These are phyloP conservation scores for Gulo gulo DNA, from an alignment of 2,113 vertebrate genomes.

Conservation along the genomic window DNA sequence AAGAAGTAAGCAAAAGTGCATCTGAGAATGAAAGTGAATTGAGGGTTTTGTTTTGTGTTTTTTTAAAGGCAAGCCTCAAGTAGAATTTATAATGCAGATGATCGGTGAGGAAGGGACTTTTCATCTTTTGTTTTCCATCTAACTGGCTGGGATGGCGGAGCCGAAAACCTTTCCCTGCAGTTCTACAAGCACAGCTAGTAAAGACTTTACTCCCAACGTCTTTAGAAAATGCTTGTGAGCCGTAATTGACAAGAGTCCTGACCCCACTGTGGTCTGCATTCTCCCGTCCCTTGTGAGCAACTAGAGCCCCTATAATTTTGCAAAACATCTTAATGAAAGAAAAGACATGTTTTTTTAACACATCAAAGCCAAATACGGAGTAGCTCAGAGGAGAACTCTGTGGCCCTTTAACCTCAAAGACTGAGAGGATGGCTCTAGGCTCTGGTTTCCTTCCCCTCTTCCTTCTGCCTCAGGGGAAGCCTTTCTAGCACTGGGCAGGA, in stretches of 20 bases:
- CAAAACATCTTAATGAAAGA: conserved; percentile 31
- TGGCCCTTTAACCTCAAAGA: not conserved
- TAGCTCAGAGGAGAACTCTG: not conserved
- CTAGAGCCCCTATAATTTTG: not conserved
- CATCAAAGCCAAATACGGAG: not conserved
- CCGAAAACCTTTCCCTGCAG: not conserved
- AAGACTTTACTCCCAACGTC: not conserved
- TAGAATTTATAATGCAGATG: not conserved
- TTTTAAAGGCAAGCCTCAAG: not conserved
- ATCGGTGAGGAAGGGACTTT: not conserved
- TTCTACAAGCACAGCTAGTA: not conserved
- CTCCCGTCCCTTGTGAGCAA: not conserved
- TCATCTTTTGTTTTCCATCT: not conserved
- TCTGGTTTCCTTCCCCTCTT: not conserved
- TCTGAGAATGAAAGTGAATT: not conserved
- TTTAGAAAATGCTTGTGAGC: not conserved
- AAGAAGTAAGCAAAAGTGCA: not conserved
- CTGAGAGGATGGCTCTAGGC: not conserved
- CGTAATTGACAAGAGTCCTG: not conserved
- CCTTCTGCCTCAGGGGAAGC: not conserved
- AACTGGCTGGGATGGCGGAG: not conserved
- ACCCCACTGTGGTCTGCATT: not conserved
- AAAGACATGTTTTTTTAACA: not conserved
- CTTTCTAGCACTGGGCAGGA: not conserved
- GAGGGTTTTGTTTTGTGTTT: not conserved